Conservation (phyloP, 2,797 vertebrate genomes). For the Florisuga fusca region DNA sequence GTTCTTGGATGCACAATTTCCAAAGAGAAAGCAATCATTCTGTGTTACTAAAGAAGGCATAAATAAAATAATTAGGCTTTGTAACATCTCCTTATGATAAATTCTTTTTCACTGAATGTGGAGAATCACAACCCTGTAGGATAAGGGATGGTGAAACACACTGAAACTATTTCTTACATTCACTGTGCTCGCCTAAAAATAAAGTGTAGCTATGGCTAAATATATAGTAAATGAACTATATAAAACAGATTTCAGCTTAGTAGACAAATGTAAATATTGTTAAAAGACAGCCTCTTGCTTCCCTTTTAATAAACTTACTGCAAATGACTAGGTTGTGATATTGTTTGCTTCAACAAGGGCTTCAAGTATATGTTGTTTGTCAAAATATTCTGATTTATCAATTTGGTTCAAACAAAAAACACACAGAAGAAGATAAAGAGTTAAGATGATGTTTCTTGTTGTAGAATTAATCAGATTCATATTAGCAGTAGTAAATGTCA, state of each 20-base stretch:
- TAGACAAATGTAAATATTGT: slow-evolving; percentile 71
- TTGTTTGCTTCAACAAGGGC: slow-evolving; percentile 53
- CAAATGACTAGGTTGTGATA: slow-evolving; percentile 53
- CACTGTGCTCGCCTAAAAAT: slow-evolving; percentile 63
- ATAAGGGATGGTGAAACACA: slow-evolving; percentile 33
- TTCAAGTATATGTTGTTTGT: slow-evolving; percentile 5
- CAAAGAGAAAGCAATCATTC: not conserved
- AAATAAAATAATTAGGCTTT: slow-evolving; percentile 37
- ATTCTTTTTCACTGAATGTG: slow-evolving; percentile 22
- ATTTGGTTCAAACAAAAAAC: slow-evolving; percentile 29
- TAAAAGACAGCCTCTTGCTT: slow-evolving; percentile 58
- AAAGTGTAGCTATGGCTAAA: slow-evolving; percentile 68
- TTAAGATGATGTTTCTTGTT: slow-evolving; percentile 85
- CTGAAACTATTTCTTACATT: slow-evolving; percentile 64
- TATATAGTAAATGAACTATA: slow-evolving; percentile 65
- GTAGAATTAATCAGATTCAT: slow-evolving; percentile 92
- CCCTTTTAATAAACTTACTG: slow-evolving; percentile 47
- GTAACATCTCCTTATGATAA: slow-evolving; percentile 37
- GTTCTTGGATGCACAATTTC: not conserved
- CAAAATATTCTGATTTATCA: slow-evolving; percentile 55
- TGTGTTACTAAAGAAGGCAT: not conserved
- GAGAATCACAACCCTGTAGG: slow-evolving; percentile 42
- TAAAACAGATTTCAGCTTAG: slow-evolving; percentile 58
- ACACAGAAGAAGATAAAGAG: slow-evolving; percentile 76
- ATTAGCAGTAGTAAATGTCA: slow-evolving; percentile 92